Evolutionary conservation across 2,888 invertebrate species (phyloP).

Genomic region (Lamellibrachia columna): DNA sequence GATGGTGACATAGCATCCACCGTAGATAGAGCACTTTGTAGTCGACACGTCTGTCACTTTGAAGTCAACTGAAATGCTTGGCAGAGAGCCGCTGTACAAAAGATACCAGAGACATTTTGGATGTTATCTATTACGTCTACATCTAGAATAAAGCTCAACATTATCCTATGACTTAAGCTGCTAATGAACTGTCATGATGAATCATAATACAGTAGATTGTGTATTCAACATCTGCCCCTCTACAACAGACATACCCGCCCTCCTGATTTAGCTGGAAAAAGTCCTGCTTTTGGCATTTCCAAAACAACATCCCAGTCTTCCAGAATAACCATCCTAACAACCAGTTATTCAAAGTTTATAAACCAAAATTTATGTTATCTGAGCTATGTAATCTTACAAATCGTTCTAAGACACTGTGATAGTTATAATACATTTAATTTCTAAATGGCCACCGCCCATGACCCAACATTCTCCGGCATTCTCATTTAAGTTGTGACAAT

Average conservation of each 20-base stretch:
- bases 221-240: neutral
- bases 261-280: neutral
- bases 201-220: no score
- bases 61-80: neutral
- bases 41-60: constrained; percentile 10
- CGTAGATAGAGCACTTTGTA: constrained; percentile 11
- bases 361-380: neutral
- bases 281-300: no score
- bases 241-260: neutral
- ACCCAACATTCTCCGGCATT: no score
- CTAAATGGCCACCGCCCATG: no score
- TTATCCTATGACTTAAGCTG: neutral
- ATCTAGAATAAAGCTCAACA: neutral
- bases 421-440: no score
- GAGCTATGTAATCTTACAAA: neutral
- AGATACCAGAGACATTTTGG: neutral
- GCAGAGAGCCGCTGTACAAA: neutral
- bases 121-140: neutral
- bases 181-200: neutral
- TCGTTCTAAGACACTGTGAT: no score
- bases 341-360: no score
- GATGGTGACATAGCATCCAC: constrained; percentile 4
- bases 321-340: no score
- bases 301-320: no score
- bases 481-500: no score